Percentiles rank a stretch among this genome's conserved stretches.
Conservation (phyloP, 2,113 vertebrate species). For the Pardalotus punctatus region DNA sequence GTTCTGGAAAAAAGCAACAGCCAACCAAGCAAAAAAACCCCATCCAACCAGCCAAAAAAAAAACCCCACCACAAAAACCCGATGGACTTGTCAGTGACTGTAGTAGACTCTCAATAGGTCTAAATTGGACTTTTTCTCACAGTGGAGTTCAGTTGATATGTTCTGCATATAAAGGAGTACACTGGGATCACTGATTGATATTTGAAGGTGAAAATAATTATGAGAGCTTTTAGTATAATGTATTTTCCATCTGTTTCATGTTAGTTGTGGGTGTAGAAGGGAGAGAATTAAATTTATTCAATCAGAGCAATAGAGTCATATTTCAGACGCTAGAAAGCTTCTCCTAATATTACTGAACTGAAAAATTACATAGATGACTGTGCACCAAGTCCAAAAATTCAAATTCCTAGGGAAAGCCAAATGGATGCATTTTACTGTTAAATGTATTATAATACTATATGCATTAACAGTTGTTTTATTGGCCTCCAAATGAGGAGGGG, state of each 20-base stretch:
- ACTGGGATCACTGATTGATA: not conserved
- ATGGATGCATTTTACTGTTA: slow-evolving; percentile 5
- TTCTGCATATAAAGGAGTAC: not conserved
- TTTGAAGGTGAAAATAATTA: not conserved
- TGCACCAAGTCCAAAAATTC: slow-evolving; percentile 1
- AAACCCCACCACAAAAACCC: not conserved
- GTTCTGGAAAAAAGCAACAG: not conserved
- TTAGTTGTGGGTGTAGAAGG: not conserved
- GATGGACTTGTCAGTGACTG: not conserved
- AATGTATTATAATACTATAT: not conserved
- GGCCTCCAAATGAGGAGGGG: not conserved
- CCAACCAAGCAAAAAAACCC: not conserved
- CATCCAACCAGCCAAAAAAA: not conserved
- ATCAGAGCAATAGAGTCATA: not conserved
- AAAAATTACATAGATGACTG: not conserved
- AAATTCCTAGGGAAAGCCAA: slow-evolving; percentile 12
- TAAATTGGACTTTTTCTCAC: not conserved
- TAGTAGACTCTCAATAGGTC: not conserved
- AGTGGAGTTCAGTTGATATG: not conserved
- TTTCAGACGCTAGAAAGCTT: slow-evolving; percentile 24
- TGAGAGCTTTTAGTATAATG: not conserved
- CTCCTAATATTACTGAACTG: not conserved
- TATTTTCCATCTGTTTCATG: slow-evolving; percentile 24
- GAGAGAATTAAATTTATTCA: not conserved
- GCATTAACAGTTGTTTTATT: slow-evolving; percentile 7